Evolutionary conservation across 2,113 vertebrate genomes (phyloP).

Genomic region (Delphinapterus leucas): DNA sequence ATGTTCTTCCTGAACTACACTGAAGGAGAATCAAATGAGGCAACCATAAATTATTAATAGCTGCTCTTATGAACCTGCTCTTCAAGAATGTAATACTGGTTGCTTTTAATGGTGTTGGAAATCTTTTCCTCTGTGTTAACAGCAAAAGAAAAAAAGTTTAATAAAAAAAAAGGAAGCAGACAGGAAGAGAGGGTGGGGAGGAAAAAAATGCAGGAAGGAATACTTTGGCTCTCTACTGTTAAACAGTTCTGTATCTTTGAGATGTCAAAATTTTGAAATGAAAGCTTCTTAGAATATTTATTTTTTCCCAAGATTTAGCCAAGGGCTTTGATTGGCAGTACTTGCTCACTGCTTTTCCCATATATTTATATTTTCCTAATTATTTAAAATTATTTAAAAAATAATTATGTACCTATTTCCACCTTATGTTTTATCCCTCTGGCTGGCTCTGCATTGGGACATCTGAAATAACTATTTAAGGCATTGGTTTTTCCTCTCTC

Average conservation of each 20-base stretch:
- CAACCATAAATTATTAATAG: constrained; percentile 32
- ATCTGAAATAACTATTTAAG: constrained; percentile 1
- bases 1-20: not conserved
- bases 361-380: not conserved
- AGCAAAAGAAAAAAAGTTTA: not conserved
- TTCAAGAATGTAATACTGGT: not conserved
- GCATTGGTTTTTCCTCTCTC: not conserved
- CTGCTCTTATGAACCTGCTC: not conserved
- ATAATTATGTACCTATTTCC: not conserved
- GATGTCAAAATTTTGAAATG: not conserved
- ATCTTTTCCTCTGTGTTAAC: not conserved
- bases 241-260: not conserved
- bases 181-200: not conserved
- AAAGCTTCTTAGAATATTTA: not conserved
- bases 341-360: not conserved
- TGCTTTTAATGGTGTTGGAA: constrained; percentile 7
- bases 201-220: not conserved
- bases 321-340: not conserved
- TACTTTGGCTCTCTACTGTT: not conserved
- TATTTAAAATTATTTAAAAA: not conserved
- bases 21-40: constrained; percentile 23
- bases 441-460: not conserved
- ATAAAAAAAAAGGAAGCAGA: not conserved
- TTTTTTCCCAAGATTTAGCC: not conserved
- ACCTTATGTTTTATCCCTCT: not conserved